Evolutionary conservation across 2,797 vertebrate genomes (phyloP).

Genomic region (Esox masquinongy): DNA sequence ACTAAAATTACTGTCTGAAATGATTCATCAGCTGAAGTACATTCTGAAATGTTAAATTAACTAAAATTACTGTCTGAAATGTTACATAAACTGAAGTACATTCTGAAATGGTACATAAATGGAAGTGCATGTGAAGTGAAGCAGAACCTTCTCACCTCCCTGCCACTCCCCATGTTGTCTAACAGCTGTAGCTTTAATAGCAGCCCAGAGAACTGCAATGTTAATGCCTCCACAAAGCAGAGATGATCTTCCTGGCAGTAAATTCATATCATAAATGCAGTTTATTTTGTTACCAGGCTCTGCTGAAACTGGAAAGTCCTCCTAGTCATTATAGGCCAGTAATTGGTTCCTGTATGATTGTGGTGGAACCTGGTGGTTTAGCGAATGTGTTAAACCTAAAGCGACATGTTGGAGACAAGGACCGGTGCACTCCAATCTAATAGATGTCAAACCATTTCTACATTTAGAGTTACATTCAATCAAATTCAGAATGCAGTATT

Average conservation of each 20-base stretch:
- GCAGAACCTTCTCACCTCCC: conserved; percentile 58
- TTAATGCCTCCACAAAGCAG: conserved; percentile 49
- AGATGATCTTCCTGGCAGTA: conserved; percentile 19
- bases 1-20: no score
- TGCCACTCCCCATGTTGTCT: conserved; percentile 38
- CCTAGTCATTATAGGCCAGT: conserved; percentile 10
- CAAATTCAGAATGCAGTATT: no score
- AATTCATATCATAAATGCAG: conserved; percentile 24
- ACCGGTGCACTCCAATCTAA: background rate
- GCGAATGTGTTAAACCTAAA: conserved; percentile 1
- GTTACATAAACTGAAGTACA: no score
- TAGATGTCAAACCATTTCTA: background rate
- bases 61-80: no score
- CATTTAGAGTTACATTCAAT: background rate
- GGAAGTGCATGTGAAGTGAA: conserved; percentile 41
- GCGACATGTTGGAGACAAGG: background rate
- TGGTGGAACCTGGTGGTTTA: conserved; percentile 1
- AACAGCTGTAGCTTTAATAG: conserved; percentile 44
- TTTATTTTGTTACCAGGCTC: conserved; percentile 17
- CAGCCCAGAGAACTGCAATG: conserved; percentile 46
- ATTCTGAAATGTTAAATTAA: no score
- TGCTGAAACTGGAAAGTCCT: background rate
- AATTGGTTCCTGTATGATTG: conserved; percentile 16
- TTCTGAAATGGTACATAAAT: no score
- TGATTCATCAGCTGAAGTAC: no score